Evolutionary conservation across 2,797 vertebrate genomes (phyloP), one percentile per base, ranked within the genome.

Genomic region (Xenops minutus): DNA sequence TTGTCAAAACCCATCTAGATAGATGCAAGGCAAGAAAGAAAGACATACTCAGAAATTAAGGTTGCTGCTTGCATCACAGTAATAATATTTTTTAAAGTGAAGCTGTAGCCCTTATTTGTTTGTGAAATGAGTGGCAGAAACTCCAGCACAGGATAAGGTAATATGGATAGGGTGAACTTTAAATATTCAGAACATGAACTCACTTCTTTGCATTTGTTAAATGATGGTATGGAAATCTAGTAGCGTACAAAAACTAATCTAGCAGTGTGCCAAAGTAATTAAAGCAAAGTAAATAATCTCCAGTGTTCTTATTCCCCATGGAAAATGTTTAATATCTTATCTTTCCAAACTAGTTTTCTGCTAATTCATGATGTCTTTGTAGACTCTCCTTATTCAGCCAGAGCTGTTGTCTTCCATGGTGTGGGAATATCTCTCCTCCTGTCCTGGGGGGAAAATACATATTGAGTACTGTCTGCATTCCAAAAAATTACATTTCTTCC

Each of bases 251-350:
- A 97, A 98, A 96, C 97, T 97, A 97, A 97, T 98, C 97, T 97
- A 96, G 90, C 95, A 94, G 75, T 97, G 85, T 98, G 96, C 97
- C 94, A 95, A 96, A 97, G 97, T 97, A 98, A 98, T 98, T 98
- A 98, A 96, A 97, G 95, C 93, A 97, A 98, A 97, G 96, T 97
- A 98, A 98, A 98, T 98, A 98, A 98, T 98, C 97, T 97, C 96
- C 89, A 96, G 95, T 98, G 97, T 97, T 98, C 92, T 91, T 97
- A 97, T 97, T 98, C 97, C 97, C 97, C 56, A 82, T 75, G 97
- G 97, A 97, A 97, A 97, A 97, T 91, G 95, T 97, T 97, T 97
- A 97, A 97, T 98, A 95, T 97, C 94, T 98, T 98, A 97, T 98
- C 97, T 97, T 97, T 97, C 89, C 83, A 96, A 98, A 97, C 89